Evolutionary conservation across 2,888 invertebrate species (phyloP).

Genomic region (Mythimna ferrago): DNA sequence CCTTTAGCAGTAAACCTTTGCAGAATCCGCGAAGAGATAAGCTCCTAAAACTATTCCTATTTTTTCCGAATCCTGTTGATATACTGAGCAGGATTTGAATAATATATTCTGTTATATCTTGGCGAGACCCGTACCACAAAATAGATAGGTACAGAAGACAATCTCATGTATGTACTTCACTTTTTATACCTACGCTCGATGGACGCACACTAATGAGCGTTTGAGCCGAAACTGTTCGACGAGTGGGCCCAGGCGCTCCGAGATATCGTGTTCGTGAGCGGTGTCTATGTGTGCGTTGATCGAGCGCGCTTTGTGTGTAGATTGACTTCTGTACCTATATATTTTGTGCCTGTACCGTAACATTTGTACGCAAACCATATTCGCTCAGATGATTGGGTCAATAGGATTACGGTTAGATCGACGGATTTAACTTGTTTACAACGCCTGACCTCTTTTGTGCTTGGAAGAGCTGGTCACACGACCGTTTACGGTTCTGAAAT

Average conservation of each 20-base stretch:
- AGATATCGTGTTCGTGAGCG: too few relatives aligned
- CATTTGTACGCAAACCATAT: constrained; percentile 43
- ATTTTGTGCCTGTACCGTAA: background rate
- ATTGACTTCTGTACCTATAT: too few relatives aligned
- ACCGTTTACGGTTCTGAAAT: constrained; percentile 20
- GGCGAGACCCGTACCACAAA: constrained; percentile 10
- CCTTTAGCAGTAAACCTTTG: constrained; percentile 19
- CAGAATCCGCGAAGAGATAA: constrained; percentile 21
- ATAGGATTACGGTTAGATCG: constrained; percentile 39
- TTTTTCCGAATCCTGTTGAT: constrained; percentile 26
- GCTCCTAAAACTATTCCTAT: constrained; percentile 9
- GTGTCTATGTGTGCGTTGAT: too few relatives aligned
- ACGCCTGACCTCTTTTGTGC: constrained; percentile 33
- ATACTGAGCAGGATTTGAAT: constrained; percentile 43
- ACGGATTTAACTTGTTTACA: constrained; percentile 39
- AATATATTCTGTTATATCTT: constrained; percentile 40
- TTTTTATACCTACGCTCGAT: too few relatives aligned
- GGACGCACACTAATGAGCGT: too few relatives aligned
- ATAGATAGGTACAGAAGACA: too few relatives aligned
- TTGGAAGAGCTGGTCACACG: constrained; percentile 25
- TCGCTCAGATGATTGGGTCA: constrained; percentile 43
- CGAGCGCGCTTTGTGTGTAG: too few relatives aligned
- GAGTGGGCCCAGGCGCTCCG: too few relatives aligned
- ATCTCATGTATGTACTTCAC: too few relatives aligned
- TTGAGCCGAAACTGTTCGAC: too few relatives aligned